phyloP scores from a whole-genome alignment of 2,113 vertebrate species.

The Labeo catla region DNA sequence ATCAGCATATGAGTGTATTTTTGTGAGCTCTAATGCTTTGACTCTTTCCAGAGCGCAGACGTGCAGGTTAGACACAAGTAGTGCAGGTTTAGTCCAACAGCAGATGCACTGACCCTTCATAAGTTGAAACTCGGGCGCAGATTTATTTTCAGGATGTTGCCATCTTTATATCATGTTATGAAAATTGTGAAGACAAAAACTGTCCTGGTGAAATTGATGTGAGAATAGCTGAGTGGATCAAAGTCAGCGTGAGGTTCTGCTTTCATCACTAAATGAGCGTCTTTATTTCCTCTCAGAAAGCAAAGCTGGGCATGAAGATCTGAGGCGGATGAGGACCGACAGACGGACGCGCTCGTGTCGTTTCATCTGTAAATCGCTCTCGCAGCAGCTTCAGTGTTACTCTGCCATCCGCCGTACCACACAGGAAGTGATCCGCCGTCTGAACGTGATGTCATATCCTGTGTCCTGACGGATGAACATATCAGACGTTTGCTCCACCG shows the following conservation, averaged over 20 bases:
- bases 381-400: neutral
- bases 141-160: too few species aligned
- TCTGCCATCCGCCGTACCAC: constrained; percentile 5
- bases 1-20: too few species aligned
- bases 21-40: too few species aligned
- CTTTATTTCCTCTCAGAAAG: constrained; percentile 84
- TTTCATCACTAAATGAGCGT: neutral
- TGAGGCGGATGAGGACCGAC: constrained; percentile 64
- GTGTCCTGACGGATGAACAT: neutral
- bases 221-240: neutral
- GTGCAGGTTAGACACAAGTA: too few species aligned
- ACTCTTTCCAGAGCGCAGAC: too few species aligned
- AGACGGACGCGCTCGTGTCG: neutral
- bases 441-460: constrained; percentile 33
- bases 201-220: neutral
- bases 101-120: too few species aligned
- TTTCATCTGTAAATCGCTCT: neutral
- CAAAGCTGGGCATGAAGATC: constrained; percentile 96
- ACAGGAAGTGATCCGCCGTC: constrained; percentile 3
- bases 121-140: too few species aligned
- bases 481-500: neutral
- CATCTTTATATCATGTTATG: too few species aligned
- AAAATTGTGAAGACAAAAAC: too few species aligned
- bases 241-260: neutral
- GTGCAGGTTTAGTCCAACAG: too few species aligned